Evolutionary conservation across 2,797 vertebrate species (phyloP).

Genomic region (Phaenicophaeus curvirostris): DNA sequence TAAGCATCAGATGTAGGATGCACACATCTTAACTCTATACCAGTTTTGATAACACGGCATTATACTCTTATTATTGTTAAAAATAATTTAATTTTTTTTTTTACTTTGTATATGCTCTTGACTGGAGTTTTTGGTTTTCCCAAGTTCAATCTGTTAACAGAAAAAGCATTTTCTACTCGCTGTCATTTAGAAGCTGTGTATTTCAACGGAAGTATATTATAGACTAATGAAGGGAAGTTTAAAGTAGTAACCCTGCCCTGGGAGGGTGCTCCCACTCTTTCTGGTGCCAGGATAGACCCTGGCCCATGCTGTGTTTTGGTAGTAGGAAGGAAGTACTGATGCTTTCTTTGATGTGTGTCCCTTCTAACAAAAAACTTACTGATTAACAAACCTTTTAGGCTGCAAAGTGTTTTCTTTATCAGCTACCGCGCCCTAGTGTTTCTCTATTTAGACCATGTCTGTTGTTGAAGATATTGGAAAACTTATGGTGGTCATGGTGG

Average conservation of each 20-base stretch:
- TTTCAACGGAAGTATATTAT: neutral
- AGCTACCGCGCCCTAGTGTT: neutral
- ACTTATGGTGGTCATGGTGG: neutral
- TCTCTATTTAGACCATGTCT: neutral
- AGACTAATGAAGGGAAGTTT: neutral
- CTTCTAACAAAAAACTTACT: neutral
- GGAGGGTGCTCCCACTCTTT: neutral
- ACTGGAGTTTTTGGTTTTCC: neutral
- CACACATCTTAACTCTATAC: neutral
- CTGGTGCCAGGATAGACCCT: neutral
- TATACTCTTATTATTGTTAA: neutral
- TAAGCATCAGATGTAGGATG: neutral
- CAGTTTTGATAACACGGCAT: neutral
- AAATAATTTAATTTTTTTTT: neutral
- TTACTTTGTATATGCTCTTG: neutral
- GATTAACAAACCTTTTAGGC: neutral
- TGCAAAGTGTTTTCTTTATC: neutral
- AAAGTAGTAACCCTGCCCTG: neutral
- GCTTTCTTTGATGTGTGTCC: neutral
- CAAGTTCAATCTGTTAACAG: neutral
- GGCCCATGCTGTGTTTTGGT: rapidly evolving
- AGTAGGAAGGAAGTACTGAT: neutral
- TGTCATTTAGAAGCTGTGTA: rapidly evolving
- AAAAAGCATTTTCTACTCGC: neutral
- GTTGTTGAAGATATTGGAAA: neutral